phyloP scores from a whole-genome alignment of 2,113 vertebrate genomes.

The Origma solitaria region DNA sequence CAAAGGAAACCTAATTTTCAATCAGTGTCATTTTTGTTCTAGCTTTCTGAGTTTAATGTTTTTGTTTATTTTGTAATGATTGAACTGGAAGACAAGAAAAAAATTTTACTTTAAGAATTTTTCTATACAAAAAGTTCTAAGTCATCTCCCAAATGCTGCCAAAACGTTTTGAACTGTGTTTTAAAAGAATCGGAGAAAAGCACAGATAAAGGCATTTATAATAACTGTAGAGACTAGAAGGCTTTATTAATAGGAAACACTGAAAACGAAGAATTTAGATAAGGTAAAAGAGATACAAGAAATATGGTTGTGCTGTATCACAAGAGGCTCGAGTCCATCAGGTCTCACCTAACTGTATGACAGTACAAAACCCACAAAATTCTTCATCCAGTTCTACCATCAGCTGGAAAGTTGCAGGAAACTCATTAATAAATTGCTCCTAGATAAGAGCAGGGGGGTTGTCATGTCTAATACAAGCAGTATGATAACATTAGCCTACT shows the following conservation, averaged over 20 bases:
- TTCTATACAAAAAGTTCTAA: neutral
- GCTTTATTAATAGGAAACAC: neutral
- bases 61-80: neutral
- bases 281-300: neutral
- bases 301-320: neutral
- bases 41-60: neutral
- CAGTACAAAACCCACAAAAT: neutral
- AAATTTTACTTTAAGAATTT: neutral
- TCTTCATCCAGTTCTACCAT: neutral
- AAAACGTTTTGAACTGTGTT: neutral
- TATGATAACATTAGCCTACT: neutral
- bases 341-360: neutral
- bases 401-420: neutral
- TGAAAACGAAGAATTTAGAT: neutral
- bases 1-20: neutral
- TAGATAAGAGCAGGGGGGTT: neutral
- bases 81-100: neutral
- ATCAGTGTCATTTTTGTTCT: neutral
- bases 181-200: neutral
- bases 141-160: accelerated
- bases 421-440: neutral
- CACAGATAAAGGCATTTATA: neutral
- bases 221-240: neutral
- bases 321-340: neutral
- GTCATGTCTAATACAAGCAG: neutral